Conservation (phyloP, 2,888 invertebrate species). For the Polymixis lichenea region DNA sequence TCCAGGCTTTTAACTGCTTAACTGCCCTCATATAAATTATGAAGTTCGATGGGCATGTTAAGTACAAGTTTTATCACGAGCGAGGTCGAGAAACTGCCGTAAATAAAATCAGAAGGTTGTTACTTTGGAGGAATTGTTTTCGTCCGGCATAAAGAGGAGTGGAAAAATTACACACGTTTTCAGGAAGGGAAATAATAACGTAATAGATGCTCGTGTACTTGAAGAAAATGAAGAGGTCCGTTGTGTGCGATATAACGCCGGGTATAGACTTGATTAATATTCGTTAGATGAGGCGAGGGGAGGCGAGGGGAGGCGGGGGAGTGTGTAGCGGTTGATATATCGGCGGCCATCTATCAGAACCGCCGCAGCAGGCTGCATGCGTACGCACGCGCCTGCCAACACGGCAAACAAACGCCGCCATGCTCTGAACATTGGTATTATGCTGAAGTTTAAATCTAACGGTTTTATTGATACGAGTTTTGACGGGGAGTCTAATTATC, state of each 20-base stretch:
- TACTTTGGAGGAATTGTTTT: slow-evolving; percentile 57
- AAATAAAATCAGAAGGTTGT: slow-evolving; percentile 57
- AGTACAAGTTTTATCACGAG: slow-evolving; percentile 60
- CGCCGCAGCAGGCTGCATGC: slow-evolving; percentile 75
- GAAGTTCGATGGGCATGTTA: slow-evolving; percentile 65
- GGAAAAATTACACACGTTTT: slow-evolving; percentile 64
- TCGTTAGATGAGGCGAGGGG: slow-evolving; percentile 76
- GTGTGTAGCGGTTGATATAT: slow-evolving; percentile 77
- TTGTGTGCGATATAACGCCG: slow-evolving; percentile 70
- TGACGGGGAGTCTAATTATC: slow-evolving; percentile 14
- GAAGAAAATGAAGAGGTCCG: slow-evolving; percentile 75
- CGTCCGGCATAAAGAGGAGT: slow-evolving; percentile 53
- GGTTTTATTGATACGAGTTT: slow-evolving; percentile 41
- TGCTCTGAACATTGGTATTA: slow-evolving; percentile 70
- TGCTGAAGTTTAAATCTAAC: slow-evolving; percentile 55
- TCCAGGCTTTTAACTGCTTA: slow-evolving; percentile 71
- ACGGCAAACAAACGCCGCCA: slow-evolving; percentile 66
- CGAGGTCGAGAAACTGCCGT: slow-evolving; percentile 43
- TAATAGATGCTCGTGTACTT: slow-evolving; percentile 69
- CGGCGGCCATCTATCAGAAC: slow-evolving; percentile 78
- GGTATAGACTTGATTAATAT: slow-evolving; percentile 80
- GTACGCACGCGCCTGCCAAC: slow-evolving; percentile 75
- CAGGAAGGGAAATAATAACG: slow-evolving; percentile 64
- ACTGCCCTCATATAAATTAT: slow-evolving; percentile 70
- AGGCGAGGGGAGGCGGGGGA: slow-evolving; percentile 69